These are phyloP conservation scores for Gryon sp. DNA, from an alignment of 1,140 invertebrate genomes.

Conservation along the genomic window DNA sequence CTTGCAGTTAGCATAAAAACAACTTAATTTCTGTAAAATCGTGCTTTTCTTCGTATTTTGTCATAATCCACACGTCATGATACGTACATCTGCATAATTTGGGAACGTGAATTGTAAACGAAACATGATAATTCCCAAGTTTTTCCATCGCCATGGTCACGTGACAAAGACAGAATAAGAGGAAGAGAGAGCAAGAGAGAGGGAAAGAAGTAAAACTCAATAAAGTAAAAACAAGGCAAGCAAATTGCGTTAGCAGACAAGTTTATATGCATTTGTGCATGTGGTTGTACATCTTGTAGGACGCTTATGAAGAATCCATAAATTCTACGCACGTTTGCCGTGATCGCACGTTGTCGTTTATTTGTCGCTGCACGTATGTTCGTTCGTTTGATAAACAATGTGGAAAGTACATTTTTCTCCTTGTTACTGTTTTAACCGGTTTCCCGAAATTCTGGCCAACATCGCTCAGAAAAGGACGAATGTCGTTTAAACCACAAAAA, in stretches of 20 bases:
- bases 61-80: not conserved
- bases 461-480: slow-evolving; percentile 36
- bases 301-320: slow-evolving; percentile 56
- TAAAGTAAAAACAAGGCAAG: slow-evolving; percentile 22
- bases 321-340: slow-evolving; percentile 58
- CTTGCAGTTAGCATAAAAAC: no score
- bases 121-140: slow-evolving; percentile 33
- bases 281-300: slow-evolving; percentile 43
- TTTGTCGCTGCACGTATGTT: slow-evolving; percentile 48
- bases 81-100: slow-evolving; percentile 3
- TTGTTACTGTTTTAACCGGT: slow-evolving; percentile 48
- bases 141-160: slow-evolving; percentile 7
- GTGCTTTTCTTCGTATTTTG: not conserved
- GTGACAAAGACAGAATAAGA: no score
- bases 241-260: slow-evolving; percentile 51
- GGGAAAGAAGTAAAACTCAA: slow-evolving; percentile 31
- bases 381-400: slow-evolving; percentile 61
- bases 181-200: no score
- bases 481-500: no score
- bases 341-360: slow-evolving; percentile 60
- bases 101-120: not conserved
- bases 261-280: slow-evolving; percentile 48
- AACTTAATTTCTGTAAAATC: not conserved
- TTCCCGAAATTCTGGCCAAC: slow-evolving; percentile 45
- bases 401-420: slow-evolving; percentile 61